Evolutionary conservation across 1,140 invertebrate genomes (phyloP).

Genomic region (Drosophila ogumai): DNA sequence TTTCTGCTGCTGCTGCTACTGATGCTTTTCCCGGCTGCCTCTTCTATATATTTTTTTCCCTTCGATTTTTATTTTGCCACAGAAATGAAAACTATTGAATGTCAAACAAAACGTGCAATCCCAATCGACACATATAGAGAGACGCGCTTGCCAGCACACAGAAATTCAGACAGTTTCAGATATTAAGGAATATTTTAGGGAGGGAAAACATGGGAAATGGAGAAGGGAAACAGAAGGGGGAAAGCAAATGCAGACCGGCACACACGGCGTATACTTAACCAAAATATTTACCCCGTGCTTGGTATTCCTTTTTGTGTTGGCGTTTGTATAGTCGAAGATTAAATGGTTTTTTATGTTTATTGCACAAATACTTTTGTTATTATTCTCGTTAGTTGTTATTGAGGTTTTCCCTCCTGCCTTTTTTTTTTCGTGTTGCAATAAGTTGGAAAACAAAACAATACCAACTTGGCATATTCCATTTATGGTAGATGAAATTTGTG

Average conservation of each 20-base stretch:
- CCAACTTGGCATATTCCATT: conserved; percentile 25
- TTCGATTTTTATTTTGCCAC: conserved; percentile 57
- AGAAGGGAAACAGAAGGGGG: background rate
- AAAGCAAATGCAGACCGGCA: conserved; percentile 9
- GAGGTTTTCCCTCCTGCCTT: conserved; percentile 14
- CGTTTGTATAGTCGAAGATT: conserved; percentile 52
- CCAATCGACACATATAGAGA: conserved; percentile 51
- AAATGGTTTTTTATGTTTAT: conserved; percentile 79
- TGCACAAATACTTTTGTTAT: conserved; percentile 65
- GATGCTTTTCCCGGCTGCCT: conserved; percentile 1
- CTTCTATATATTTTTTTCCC: conserved; percentile 10
- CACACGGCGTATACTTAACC: conserved; percentile 75
- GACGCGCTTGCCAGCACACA: conserved; percentile 4
- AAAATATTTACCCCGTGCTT: conserved; percentile 67
- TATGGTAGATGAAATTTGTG: conserved; percentile 20
- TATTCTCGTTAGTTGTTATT: conserved; percentile 42
- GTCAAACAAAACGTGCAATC: conserved; percentile 76
- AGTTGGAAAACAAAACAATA: conserved; percentile 4
- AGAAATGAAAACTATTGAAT: conserved; percentile 80
- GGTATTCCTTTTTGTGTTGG: conserved; percentile 8
- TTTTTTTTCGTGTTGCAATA: conserved; percentile 7
- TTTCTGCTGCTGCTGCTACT: conserved; percentile 16
- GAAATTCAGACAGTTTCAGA: conserved; percentile 33
- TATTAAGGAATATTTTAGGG: conserved; percentile 33
- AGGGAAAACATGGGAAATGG: background rate